Percentiles rank a stretch among this genome's conserved stretches.
phyloP scores from a whole-genome alignment of 2,888 invertebrate genomes.

The Tortrix viridana region DNA sequence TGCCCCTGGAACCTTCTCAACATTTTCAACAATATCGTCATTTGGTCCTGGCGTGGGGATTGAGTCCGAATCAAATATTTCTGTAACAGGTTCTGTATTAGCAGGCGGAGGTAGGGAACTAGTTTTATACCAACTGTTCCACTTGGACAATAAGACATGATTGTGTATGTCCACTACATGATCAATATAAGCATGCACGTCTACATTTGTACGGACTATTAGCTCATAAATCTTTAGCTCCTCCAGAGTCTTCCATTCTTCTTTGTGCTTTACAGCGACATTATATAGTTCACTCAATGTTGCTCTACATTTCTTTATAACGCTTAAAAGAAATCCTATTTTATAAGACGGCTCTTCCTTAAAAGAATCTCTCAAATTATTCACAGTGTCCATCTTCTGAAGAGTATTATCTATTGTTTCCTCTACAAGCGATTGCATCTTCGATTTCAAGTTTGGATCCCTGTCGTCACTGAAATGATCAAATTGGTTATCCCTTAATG shows the following conservation, averaged over 20 bases:
- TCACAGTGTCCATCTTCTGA: constrained; percentile 55
- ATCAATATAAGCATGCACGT: too few species aligned
- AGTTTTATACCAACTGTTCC: too few species aligned
- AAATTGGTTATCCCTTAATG: neutral
- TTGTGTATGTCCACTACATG: too few species aligned
- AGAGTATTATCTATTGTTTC: constrained; percentile 66
- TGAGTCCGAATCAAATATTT: too few species aligned
- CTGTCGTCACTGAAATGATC: constrained; percentile 47
- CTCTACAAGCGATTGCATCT: constrained; percentile 62
- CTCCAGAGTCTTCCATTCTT: constrained; percentile 70
- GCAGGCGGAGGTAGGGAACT: too few species aligned
- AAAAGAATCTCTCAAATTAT: constrained; percentile 51
- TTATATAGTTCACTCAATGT: constrained; percentile 70
- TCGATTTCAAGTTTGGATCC: constrained; percentile 61
- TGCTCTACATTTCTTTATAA: constrained; percentile 67
- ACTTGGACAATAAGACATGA: too few species aligned
- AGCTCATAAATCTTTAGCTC: constrained; percentile 72
- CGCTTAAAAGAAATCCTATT: constrained; percentile 66
- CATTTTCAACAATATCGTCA: too few species aligned
- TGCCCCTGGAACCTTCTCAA: too few species aligned
- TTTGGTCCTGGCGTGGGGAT: too few species aligned
- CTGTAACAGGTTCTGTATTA: too few species aligned
- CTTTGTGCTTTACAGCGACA: constrained; percentile 67
- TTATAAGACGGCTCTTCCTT: constrained; percentile 57
- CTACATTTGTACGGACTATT: constrained; percentile 48